Percentiles rank a stretch among this genome's conserved stretches.
phyloP scores from a whole-genome alignment of 1,140 invertebrate species.

The Mylabris phalerata region DNA sequence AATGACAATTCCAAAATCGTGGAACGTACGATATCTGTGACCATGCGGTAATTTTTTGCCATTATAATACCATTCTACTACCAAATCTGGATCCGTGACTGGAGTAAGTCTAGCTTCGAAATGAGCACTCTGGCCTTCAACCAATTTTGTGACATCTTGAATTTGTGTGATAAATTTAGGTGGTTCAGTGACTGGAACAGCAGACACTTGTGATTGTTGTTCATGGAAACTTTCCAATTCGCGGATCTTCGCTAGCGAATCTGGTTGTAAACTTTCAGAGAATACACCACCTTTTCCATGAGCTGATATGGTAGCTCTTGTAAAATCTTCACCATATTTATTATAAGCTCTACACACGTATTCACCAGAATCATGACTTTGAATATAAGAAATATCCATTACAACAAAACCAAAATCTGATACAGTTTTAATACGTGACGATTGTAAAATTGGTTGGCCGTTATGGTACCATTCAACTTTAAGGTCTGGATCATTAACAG shows the following conservation, averaged over 20 bases:
- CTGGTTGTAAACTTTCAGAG: slow-evolving; percentile 88
- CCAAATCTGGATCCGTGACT: slow-evolving; percentile 84
- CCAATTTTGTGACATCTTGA: slow-evolving; percentile 67
- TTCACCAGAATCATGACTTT: slow-evolving; percentile 89
- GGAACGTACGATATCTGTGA: slow-evolving; percentile 91
- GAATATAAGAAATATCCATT: slow-evolving; percentile 89
- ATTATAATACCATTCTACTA: slow-evolving; percentile 93
- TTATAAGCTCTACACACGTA: slow-evolving; percentile 86
- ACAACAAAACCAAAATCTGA: slow-evolving; percentile 96
- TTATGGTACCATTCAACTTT: slow-evolving; percentile 96
- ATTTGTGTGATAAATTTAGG: slow-evolving; percentile 89
- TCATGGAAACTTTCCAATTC: slow-evolving; percentile 74
- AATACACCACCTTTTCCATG: slow-evolving; percentile 84
- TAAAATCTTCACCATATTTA: slow-evolving; percentile 85
- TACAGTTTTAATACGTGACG: slow-evolving; percentile 86
- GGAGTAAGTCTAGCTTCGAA: slow-evolving; percentile 88
- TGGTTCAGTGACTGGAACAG: slow-evolving; percentile 67
- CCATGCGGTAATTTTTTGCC: slow-evolving; percentile 87
- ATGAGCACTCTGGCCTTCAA: slow-evolving; percentile 90
- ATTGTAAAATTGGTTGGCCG: slow-evolving; percentile 77
- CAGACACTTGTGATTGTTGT: slow-evolving; percentile 53
- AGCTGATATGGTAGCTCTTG: slow-evolving; percentile 73
- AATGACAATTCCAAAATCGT: slow-evolving; percentile 95
- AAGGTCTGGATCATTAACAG: slow-evolving; percentile 88
- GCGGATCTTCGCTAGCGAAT: slow-evolving; percentile 82